A percentile compares a stretch with the other conserved stretches of the same genome.
Conservation (phyloP, 64 coral and sea anemone species). For the Actinia equina region DNA sequence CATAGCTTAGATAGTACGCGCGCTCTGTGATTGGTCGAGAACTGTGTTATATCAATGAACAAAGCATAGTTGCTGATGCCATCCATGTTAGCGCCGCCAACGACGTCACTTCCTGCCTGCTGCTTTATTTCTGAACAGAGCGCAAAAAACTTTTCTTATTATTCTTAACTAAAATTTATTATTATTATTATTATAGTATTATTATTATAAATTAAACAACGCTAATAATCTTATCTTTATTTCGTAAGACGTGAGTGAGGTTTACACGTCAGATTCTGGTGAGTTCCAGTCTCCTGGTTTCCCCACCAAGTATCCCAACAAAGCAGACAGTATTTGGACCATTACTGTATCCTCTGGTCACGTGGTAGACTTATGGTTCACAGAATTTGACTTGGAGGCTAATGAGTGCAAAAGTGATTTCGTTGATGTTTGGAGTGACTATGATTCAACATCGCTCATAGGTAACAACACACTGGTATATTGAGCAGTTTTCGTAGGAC, state of each 20-base stretch:
- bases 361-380: constrained; percentile 13
- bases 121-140: too few species aligned
- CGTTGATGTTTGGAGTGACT: constrained; percentile 27
- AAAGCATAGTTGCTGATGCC: too few species aligned
- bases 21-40: too few species aligned
- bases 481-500: too few species aligned
- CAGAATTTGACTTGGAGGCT: constrained; percentile 30
- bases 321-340: constrained; percentile 23
- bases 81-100: too few species aligned
- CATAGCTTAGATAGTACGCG: too few species aligned
- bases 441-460: neutral
- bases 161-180: too few species aligned
- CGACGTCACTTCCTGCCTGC: too few species aligned
- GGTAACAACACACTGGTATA: neutral
- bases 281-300: constrained; percentile 19
- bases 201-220: neutral
- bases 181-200: too few species aligned
- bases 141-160: too few species aligned
- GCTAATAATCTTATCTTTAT: neutral
- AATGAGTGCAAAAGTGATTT: constrained; percentile 35
- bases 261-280: neutral
- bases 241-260: constrained; percentile 6
- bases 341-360: constrained; percentile 10
- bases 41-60: neutral
- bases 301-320: constrained; percentile 31